Evolutionary conservation across 1,140 invertebrate species (phyloP), one percentile per base, ranked within the genome.

Genomic region (Drosophila lini): DNA sequence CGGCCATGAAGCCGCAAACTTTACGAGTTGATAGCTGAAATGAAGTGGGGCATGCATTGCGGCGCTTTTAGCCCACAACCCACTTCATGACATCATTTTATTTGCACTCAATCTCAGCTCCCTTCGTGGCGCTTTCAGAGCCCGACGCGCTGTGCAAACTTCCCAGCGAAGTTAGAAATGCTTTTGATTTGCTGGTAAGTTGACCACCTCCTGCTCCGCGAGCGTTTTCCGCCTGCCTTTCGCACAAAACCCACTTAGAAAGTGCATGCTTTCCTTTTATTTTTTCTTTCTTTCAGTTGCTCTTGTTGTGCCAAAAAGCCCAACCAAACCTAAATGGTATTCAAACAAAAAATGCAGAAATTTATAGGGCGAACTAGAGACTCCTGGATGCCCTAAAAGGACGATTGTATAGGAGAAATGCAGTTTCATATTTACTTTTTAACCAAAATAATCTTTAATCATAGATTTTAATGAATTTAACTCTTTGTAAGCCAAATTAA

Each of bases 31-130:
- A 89, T 89, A 70, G 83, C 83, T 88, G 50, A 89, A 89, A 88
- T 88, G 88, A 88, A 88, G 83, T 88, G 83, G 84, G 74, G 84
- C 84, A 83, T 80, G 77, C 84, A 88, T 77, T 78, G 74, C 68
- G 61, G 55, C 60, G 68, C 80, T 59, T 71, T 68, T 44, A 67
- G 44, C 59, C 76, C 78, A 19, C 13, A 69, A 71, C 58, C 77
- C 78, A 80, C 80, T 89, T 90, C 84, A 88, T 69, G 84, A 81
- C 84, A 88, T 89, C 84, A 88, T 88, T 88, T 88, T 88, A 88
- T 88, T 88, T 88, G 84, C 84, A 88, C 84, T 88, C 84, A 88
- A 88, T 88, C 84, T 89, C 80, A 59, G 81, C 68, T 56, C 74
- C 56, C 41, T 55, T 36, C 53, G 53, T 60, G 67, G 32, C 40